Evolutionary conservation across 2,888 invertebrate species (phyloP), one percentile per base, ranked within the genome.

Genomic region (Ichneumon xanthorius): DNA sequence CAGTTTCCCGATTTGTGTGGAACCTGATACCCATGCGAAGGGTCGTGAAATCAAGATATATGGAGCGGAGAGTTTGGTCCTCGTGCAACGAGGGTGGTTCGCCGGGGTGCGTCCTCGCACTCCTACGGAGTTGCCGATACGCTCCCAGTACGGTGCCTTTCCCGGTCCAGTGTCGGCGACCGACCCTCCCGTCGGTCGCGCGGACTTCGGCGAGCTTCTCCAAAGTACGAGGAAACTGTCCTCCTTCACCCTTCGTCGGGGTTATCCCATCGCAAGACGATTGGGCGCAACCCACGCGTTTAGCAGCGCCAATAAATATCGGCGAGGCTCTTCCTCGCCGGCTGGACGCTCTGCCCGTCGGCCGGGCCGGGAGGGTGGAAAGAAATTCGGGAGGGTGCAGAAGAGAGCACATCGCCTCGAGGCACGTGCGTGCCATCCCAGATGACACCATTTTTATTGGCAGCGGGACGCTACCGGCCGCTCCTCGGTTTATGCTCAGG

Each of bases 11-110:
- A 93, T 94, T 94, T 93, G 90, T 91, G 92, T 91, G 93, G 90
- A 93, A 93, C 93, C 91, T 90, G 93, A 93, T 93, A 94, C 91
- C 90, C 92, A 90, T 92, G 93, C 91, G 92, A 91, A 92, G 93
- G 93, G 93, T 93, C 93, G 91, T 92, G 90, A 91, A 93, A 94
- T 93, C 93, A 93, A 94, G 93, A 93, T 93, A 93, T 93, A 93
- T 93, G 90, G 90, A 87, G 87, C 88, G 63, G 82, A 77, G 87
- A 80, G 85, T 84, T 86, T 80, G 83, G 86, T 87, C 88, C 84
- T 26, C 75, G 72, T 48, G 77, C 67, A 55, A 61, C 63, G 71
- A 75, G 85, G 82, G 65, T 80, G 82, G 30, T 80, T 75, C 72
- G 81, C 22, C 72, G 85, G 79, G 16, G 70, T 50, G 30, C 77